Conservation (phyloP, 1,140 invertebrate genomes). For the Himalopsyche phryganea region DNA sequence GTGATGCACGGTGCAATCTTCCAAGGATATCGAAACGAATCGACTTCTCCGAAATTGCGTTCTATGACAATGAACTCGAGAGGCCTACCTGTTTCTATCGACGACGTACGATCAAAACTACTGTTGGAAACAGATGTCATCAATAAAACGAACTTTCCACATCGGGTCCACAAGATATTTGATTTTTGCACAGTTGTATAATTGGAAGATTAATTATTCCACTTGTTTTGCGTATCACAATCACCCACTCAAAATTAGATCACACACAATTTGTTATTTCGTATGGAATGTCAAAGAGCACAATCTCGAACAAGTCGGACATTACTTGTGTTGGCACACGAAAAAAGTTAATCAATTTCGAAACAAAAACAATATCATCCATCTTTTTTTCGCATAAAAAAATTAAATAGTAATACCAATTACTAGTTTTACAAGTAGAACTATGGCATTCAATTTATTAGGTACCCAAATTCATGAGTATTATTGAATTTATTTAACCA, state of each 20-base stretch:
- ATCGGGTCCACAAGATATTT: conserved; percentile 11
- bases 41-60: background rate
- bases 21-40: background rate
- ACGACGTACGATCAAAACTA: conserved; percentile 23
- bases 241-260: conserved; percentile 5
- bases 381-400: no score
- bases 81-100: conserved; percentile 26
- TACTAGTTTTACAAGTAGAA: no score
- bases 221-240: conserved; percentile 7
- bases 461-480: no score
- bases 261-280: conserved; percentile 21
- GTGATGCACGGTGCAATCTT: background rate
- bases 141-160: conserved; percentile 24
- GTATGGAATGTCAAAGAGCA: conserved; percentile 24
- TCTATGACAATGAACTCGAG: conserved; percentile 14
- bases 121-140: conserved; percentile 25
- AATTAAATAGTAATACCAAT: no score
- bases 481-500: no score
- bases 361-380: no score
- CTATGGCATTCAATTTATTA: no score
- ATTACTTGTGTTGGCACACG: conserved; percentile 10
- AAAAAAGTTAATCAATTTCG: no score
- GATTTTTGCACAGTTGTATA: conserved; percentile 1
- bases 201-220: conserved; percentile 5
- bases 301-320: conserved; percentile 16